These are phyloP conservation scores for Bujurquina vittata DNA, from an alignment of 2,113 vertebrate genomes.

Conservation along the genomic window DNA sequence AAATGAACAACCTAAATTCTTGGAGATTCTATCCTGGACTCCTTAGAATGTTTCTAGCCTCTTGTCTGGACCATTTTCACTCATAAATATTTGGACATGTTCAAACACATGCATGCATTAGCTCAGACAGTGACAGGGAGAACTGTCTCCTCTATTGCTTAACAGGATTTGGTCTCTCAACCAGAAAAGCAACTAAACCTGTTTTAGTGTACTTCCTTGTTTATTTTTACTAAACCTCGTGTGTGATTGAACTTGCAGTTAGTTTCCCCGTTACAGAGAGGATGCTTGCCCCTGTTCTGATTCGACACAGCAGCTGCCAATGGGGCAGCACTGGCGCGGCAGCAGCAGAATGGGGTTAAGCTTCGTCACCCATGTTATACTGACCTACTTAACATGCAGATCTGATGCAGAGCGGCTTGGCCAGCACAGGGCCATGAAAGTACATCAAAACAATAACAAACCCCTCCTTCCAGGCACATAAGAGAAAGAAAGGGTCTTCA, in stretches of 20 bases:
- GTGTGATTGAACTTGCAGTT: background rate
- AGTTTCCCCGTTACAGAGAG: background rate
- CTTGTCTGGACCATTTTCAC: background rate
- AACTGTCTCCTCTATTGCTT: background rate
- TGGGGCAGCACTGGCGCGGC: background rate
- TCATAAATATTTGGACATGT: background rate
- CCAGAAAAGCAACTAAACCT: constrained; percentile 34
- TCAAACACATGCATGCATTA: background rate
- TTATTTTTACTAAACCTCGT: background rate
- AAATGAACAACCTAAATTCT: background rate
- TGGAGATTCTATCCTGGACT: background rate
- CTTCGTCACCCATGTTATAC: constrained; percentile 70
- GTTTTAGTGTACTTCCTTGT: background rate
- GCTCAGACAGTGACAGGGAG: background rate
- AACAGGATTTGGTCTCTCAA: constrained; percentile 1
- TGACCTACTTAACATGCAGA: constrained; percentile 77
- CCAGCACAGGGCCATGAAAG: constrained; percentile 41
- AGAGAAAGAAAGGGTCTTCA: background rate
- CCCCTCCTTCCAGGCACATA: constrained; percentile 25
- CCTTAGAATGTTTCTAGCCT: background rate
- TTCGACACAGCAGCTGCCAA: constrained; percentile 3
- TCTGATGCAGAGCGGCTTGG: constrained; percentile 45
- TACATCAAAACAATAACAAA: constrained; percentile 74
- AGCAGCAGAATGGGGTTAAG: constrained; percentile 66
- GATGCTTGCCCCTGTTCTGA: background rate